Evolutionary conservation across 2,797 vertebrate genomes (phyloP).

Genomic region (Typhlichthys subterraneus): DNA sequence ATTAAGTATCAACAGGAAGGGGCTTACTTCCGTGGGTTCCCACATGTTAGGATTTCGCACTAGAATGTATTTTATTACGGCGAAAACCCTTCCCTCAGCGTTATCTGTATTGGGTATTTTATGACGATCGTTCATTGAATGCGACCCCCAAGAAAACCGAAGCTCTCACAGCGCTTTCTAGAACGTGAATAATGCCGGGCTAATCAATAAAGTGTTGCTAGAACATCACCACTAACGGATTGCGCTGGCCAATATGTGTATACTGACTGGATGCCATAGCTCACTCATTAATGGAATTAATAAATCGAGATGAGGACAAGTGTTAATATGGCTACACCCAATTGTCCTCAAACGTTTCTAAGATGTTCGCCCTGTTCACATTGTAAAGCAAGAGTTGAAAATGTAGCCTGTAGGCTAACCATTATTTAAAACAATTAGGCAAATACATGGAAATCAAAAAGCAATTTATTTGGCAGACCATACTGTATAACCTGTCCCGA

Average conservation of each 20-base stretch:
- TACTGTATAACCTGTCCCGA: no score
- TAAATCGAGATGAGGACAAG: constrained; percentile 3
- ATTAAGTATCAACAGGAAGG: constrained; percentile 67
- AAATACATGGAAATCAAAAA: not conserved
- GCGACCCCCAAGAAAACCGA: constrained; percentile 56
- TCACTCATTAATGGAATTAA: constrained; percentile 31
- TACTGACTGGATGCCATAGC: constrained; percentile 31
- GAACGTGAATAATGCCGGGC: constrained; percentile 60
- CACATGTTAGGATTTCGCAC: constrained; percentile 25
- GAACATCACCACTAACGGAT: constrained; percentile 57
- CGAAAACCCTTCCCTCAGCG: constrained; percentile 48
- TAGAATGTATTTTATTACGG: constrained; percentile 48
- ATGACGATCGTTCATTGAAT: constrained; percentile 56
- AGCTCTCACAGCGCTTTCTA: constrained; percentile 36
- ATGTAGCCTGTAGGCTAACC: no score
- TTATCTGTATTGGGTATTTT: constrained; percentile 46
- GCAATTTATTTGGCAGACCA: not conserved
- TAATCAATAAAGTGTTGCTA: constrained; percentile 66
- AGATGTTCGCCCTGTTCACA: no score
- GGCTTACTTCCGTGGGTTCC: constrained; percentile 15
- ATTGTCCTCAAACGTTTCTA: constrained; percentile 9
- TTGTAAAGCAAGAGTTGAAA: no score
- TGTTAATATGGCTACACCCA: constrained; percentile 18
- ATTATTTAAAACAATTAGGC: not conserved
- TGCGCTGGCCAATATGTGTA: constrained; percentile 34